Conservation (phyloP, 2,797 vertebrate species). For the Hypotaenidia okinawae region DNA sequence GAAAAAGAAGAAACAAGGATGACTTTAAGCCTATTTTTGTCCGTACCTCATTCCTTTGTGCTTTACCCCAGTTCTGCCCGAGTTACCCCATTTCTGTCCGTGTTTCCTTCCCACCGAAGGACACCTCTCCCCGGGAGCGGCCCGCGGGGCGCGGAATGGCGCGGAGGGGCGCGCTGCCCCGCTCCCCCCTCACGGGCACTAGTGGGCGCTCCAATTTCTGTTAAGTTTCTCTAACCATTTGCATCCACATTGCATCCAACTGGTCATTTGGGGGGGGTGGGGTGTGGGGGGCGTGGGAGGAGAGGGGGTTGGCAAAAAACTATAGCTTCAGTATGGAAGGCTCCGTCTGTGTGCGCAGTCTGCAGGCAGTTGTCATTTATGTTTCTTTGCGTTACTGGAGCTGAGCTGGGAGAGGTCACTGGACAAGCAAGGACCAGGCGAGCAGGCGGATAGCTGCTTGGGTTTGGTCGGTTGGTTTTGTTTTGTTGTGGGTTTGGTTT, state of each 20-base stretch:
- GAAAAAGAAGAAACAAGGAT: background rate
- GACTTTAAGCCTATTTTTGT: background rate
- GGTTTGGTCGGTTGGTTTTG: too few relatives aligned
- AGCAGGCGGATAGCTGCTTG: constrained; percentile 55
- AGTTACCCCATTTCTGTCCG: background rate
- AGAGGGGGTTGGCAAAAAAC: rapidly evolving
- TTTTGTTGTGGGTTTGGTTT: background rate
- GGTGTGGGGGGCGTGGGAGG: background rate
- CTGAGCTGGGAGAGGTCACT: constrained; percentile 68
- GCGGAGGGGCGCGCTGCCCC: background rate
- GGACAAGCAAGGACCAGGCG: constrained; percentile 61
- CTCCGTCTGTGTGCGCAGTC: background rate
- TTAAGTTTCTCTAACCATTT: background rate
- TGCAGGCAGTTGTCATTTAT: background rate
- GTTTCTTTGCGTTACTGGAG: constrained; percentile 52
- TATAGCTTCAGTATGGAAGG: rapidly evolving
- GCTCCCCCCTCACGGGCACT: background rate
- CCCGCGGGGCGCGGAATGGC: background rate
- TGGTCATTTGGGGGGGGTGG: background rate
- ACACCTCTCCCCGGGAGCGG: rapidly evolving
- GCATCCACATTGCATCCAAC: background rate
- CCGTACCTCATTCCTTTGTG: rapidly evolving
- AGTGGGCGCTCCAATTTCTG: constrained; percentile 20
- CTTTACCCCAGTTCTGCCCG: too few relatives aligned
- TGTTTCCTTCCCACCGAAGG: rapidly evolving